A percentile compares a stretch with the other conserved stretches of the same genome.
phyloP scores from a whole-genome alignment of 2,888 invertebrate species.

The Nemapogon koenigi region DNA sequence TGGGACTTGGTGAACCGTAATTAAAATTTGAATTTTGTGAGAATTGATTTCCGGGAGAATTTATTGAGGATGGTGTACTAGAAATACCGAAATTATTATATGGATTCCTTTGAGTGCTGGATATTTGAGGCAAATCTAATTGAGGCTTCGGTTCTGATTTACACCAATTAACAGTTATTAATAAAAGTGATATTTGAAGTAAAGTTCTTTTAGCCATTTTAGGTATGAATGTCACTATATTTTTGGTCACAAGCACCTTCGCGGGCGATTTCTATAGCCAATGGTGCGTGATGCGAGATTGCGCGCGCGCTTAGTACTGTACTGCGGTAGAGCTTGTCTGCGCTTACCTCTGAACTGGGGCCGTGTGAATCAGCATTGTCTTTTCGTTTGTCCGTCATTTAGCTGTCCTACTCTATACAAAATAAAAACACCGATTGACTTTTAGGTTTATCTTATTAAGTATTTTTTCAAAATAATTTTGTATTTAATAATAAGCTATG shows the following conservation, averaged over 20 bases:
- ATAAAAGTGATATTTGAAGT: conserved; percentile 29
- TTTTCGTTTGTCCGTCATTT: conserved; percentile 12
- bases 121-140: conserved; percentile 53
- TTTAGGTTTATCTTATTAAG: no score
- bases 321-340: conserved; percentile 14
- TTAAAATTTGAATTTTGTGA: conserved; percentile 32
- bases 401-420: conserved; percentile 3
- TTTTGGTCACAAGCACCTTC: conserved; percentile 1
- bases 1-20: conserved; percentile 37
- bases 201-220: conserved; percentile 29
- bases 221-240: background rate
- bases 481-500: no score
- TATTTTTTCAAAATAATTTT: no score
- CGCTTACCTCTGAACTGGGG: conserved; percentile 34
- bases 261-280: conserved; percentile 18
- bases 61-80: conserved; percentile 36
- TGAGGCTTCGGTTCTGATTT: conserved; percentile 38
- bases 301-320: conserved; percentile 48
- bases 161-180: conserved; percentile 21
- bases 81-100: conserved; percentile 40
- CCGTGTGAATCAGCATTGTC: conserved; percentile 51
- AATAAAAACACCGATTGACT: conserved; percentile 1
- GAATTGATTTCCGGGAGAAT: conserved; percentile 47
- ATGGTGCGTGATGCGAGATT: conserved; percentile 47
- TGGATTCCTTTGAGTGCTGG: conserved; percentile 34